Percentiles rank a stretch among this genome's conserved stretches.
These are phyloP conservation scores for Psephotus haematonotus DNA, from an alignment of 2,113 vertebrate species.

Conservation along the genomic window DNA sequence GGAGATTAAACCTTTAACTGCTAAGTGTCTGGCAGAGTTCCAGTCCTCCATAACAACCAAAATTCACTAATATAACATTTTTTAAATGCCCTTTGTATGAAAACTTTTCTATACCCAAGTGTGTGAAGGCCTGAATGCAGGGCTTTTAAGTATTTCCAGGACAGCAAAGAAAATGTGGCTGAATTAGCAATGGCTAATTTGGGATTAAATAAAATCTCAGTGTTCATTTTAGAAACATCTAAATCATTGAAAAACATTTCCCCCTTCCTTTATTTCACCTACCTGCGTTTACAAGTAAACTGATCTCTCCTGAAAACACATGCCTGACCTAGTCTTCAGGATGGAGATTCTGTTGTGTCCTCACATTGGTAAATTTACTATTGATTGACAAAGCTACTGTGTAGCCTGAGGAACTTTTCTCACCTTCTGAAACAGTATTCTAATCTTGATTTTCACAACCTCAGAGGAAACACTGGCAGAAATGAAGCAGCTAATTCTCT, in stretches of 20 bases:
- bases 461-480: neutral
- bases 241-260: neutral
- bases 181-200: neutral
- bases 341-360: neutral
- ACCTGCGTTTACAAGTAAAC: neutral
- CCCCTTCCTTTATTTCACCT: neutral
- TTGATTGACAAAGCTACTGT: neutral
- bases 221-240: neutral
- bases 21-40: constrained; percentile 21
- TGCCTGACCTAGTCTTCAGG: neutral
- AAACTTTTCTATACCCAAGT: neutral
- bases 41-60: constrained; percentile 35
- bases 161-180: neutral
- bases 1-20: constrained; percentile 52
- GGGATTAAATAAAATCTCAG: neutral
- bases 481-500: neutral
- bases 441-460: neutral
- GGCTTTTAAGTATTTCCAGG: neutral
- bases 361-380: neutral
- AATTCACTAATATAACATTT: neutral
- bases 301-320: neutral
- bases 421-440: neutral
- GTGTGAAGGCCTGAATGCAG: neutral
- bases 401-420: neutral
- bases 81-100: neutral